A percentile compares a stretch with the other conserved stretches of the same genome.
These are phyloP conservation scores for Teleogryllus occipitalis DNA, from an alignment of 1,140 invertebrate genomes.

Conservation along the genomic window DNA sequence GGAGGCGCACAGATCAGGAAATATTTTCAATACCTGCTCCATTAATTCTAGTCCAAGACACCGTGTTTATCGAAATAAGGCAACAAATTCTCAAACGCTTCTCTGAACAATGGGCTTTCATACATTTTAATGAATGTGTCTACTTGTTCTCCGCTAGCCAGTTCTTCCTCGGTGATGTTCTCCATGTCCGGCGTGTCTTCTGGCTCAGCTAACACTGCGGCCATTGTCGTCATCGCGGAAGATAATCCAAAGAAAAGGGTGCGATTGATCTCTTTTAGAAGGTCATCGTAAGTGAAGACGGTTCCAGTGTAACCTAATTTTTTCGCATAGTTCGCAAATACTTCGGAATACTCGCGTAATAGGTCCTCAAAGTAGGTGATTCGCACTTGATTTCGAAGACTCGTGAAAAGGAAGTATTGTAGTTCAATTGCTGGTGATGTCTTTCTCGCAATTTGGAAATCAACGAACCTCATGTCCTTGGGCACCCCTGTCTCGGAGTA, in stretches of 20 bases:
- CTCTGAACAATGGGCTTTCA: background rate
- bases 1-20: too few species aligned
- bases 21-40: too few species aligned
- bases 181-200: conserved; percentile 10
- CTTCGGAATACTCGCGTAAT: conserved; percentile 35
- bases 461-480: conserved; percentile 33
- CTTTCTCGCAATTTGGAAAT: conserved; percentile 39
- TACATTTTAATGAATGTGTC: background rate
- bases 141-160: background rate
- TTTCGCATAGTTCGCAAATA: conserved; percentile 8
- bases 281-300: background rate
- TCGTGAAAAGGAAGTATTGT: conserved; percentile 48
- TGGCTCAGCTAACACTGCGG: conserved; percentile 13
- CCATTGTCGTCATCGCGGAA: background rate
- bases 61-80: conserved; percentile 11
- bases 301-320: background rate
- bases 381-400: conserved; percentile 34
- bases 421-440: conserved; percentile 45
- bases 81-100: background rate
- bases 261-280: conserved; percentile 15
- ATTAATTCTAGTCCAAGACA: too few species aligned
- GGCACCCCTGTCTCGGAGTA: conserved; percentile 17
- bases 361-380: conserved; percentile 34
- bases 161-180: conserved; percentile 1
- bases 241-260: conserved; percentile 19